phyloP scores from a whole-genome alignment of 37 sponge, comb jelly and placozoan species.

The Cladorhizidae sp. region DNA sequence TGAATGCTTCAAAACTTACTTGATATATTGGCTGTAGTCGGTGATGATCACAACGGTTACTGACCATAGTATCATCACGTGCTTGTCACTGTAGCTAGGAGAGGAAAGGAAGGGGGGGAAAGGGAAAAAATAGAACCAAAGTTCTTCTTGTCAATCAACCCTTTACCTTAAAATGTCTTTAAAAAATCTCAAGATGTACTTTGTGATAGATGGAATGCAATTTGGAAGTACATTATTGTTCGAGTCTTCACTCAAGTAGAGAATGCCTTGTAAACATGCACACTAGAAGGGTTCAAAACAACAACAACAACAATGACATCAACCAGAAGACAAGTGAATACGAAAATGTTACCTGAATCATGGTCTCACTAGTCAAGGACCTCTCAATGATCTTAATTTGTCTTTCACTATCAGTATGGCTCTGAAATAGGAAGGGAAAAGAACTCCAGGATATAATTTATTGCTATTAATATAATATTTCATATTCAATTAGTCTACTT shows the following conservation, averaged over 20 bases:
- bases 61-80: constrained; percentile 36
- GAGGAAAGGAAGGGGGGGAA: not conserved
- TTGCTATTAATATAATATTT: not conserved
- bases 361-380: constrained; percentile 30
- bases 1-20: not conserved
- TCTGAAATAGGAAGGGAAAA: constrained; percentile 11
- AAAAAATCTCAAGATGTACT: constrained; percentile 18
- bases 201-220: constrained; percentile 18
- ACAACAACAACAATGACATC: not conserved
- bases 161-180: constrained; percentile 20
- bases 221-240: constrained; percentile 18
- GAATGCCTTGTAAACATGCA: constrained; percentile 59
- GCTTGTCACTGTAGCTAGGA: constrained; percentile 36
- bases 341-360: constrained; percentile 55
- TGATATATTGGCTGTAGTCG: constrained; percentile 33
- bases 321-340: not conserved
- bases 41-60: constrained; percentile 10
- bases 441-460: not conserved
- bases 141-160: not conserved
- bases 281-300: constrained; percentile 10
- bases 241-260: constrained; percentile 58
- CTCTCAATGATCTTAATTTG: constrained; percentile 54
- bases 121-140: not conserved
- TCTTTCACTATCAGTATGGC: constrained; percentile 30
- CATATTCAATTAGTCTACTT: not conserved